phyloP scores from a whole-genome alignment of 2,888 invertebrate species.

The Tryphoninae sp. region DNA sequence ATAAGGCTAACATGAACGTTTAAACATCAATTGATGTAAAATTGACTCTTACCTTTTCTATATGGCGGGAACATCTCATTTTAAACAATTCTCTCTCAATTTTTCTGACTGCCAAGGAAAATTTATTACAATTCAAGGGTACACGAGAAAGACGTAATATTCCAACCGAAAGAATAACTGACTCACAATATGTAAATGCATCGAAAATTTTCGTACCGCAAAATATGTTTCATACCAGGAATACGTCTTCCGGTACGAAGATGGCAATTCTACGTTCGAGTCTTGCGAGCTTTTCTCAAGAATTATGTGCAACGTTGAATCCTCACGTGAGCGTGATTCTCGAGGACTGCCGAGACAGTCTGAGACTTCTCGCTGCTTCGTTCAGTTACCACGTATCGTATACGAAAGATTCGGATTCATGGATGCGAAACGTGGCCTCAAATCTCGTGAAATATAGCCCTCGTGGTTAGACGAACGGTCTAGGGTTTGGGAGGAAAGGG shows the following conservation, averaged over 20 bases:
- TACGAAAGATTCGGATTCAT: slow-evolving; percentile 41
- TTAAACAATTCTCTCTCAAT: too few species aligned
- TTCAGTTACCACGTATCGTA: slow-evolving; percentile 22
- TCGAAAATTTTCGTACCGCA: slow-evolving; percentile 4
- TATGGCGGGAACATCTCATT: too few species aligned
- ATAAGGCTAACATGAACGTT: too few species aligned
- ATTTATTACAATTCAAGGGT: too few species aligned
- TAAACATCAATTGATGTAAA: too few species aligned
- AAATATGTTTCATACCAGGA: slow-evolving; percentile 55
- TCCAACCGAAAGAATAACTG: background rate
- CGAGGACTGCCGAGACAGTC: slow-evolving; percentile 43
- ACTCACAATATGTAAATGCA: background rate
- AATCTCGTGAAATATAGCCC: slow-evolving; percentile 68
- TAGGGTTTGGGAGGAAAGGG: slow-evolving; percentile 25
- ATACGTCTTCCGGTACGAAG: slow-evolving; percentile 13
- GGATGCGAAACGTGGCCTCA: slow-evolving; percentile 56
- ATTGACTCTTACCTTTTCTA: too few species aligned
- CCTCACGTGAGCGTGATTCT: slow-evolving; percentile 10
- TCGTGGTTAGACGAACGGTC: slow-evolving; percentile 55
- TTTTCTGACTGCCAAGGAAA: too few species aligned
- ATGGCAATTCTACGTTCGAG: slow-evolving; percentile 4
- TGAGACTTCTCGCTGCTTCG: slow-evolving; percentile 19
- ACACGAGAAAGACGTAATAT: background rate
- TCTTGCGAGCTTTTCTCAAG: slow-evolving; percentile 22
- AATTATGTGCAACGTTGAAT: slow-evolving; percentile 27